Base-by-base conservation (phyloP, 2,113 vertebrate genomes). In the Suncus etruscus region DNA sequence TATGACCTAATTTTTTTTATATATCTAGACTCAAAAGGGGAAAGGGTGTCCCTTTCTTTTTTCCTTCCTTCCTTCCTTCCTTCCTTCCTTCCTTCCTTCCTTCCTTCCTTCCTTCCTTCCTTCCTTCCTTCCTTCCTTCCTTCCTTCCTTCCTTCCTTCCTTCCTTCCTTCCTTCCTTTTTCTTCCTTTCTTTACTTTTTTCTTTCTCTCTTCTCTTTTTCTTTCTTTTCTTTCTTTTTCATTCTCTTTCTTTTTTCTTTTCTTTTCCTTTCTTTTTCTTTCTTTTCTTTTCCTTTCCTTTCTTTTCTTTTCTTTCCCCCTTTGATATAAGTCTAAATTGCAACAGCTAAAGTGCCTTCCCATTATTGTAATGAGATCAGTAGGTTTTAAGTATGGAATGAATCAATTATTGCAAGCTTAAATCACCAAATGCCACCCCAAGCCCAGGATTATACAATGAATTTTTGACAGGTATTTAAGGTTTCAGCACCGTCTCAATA, bases 321-420 rank as follows among this genome's bases (percentile, higher is more conserved):
- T 95, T 87, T 24, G 77, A 89, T 95, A 78, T 93, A 96, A 96
- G 96, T 94, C 94, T 97, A 95, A 96, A 97, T 94, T 90, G 90
- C 89, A 96, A 96, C 93, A 92, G 95, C 83, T 91, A 86, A 94
- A 97, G 95, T 84, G 83, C 93, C 93, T 96, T 92, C 92, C 95
- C 96, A 93, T 97, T 94, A 97, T 92, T 97, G 96, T 97, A 97
- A 97, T 93, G 94, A 96, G 94, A 97, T 96, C 96, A 95, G 94
- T 95, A 97, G 94, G 94, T 83, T 97, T 96, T 96, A 97, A 97
- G 94, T 96, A 96, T 73, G 96, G 83, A 96, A 97, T 97, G 96
- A 98, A 98, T 97, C 97, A 97, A 97, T 97, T 97, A 97, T 91
- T 96, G 92, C 96, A 96, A 97, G 97, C 32, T 78, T 98, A 97